Base-by-base conservation (phyloP, 2,888 invertebrate genomes). In the Drosophila antonietae region DNA sequence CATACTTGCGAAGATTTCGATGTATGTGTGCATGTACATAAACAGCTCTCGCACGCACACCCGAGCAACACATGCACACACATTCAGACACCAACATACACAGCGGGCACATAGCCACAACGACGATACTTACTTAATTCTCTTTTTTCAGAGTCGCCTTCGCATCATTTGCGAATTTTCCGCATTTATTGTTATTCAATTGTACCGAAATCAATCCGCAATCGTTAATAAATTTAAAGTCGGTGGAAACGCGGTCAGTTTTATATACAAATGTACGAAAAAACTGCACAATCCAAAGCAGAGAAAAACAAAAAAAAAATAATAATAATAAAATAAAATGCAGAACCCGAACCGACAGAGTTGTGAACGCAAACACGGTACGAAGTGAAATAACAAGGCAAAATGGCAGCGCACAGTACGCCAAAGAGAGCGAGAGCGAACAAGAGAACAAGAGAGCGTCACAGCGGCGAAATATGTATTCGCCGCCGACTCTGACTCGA, bases 291-390 rank as follows among this genome's bases (percentile, higher is more conserved):
- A 78, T 68, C 70, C 78, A 77, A 81, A 81, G 78, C 77, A 80
- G 78, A 81, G 78, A 84, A 80, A 87, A 84, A 82, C 75, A 80
- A 75, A 87, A 87, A 84, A 82, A 87, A 84, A 83, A 86, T 80
- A 83, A 84, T 85, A 83, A 83, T 84, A 87, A 84, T 84, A 84
- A 84, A 84, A 84, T 84, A 84, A 84, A 84, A 84, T 84, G 84
- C 88, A 87, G 84, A 84, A 87, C 84, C 86, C 84, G 84, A 82
- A 87, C 84, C 83, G 82, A 81, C 78, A 81, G 86, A 85, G 83
- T 87, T 84, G 84, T 84, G 82, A 84, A 84, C 84, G 84, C 88
- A 84, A 87, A 87, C 84, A 82, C 84, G 87, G 84, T 80, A 88
- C 84, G 75, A 87, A 80, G 84, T 82, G 84, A 84, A 84, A 87